These are phyloP conservation scores for Alosa sapidissima DNA, from an alignment of 2,797 vertebrate species.

Conservation along the genomic window DNA sequence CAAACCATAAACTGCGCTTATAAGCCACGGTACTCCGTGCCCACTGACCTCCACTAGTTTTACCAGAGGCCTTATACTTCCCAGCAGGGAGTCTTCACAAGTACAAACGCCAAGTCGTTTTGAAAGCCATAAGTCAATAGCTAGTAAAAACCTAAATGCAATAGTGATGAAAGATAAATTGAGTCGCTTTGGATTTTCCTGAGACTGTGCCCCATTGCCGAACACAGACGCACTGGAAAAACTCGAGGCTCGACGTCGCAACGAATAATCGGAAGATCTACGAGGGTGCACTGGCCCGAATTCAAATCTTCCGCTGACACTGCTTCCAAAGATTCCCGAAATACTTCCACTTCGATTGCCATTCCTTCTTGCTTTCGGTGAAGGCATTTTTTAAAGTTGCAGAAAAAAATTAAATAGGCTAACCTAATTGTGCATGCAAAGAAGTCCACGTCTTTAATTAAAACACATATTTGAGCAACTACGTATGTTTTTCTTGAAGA, in stretches of 20 bases:
- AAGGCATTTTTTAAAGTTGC: slow-evolving; percentile 58
- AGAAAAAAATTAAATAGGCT: neutral
- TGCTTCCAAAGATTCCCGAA: slow-evolving; percentile 44
- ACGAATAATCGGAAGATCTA: slow-evolving; percentile 67
- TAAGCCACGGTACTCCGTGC: slow-evolving; percentile 84
- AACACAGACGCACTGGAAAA: slow-evolving; percentile 55
- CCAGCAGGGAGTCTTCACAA: slow-evolving; percentile 83
- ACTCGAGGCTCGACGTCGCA: slow-evolving; percentile 72
- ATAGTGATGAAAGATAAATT: slow-evolving; percentile 73
- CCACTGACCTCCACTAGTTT: slow-evolving; percentile 88
- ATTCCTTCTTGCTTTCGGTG: slow-evolving; percentile 57
- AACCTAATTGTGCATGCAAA: neutral
- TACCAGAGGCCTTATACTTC: slow-evolving; percentile 83
- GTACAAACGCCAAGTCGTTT: slow-evolving; percentile 89
- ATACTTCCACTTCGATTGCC: slow-evolving; percentile 58
- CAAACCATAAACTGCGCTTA: slow-evolving; percentile 80
- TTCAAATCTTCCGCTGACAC: slow-evolving; percentile 58
- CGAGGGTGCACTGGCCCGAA: slow-evolving; percentile 61
- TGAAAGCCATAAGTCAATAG: slow-evolving; percentile 88
- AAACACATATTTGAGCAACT: slow-evolving; percentile 20
- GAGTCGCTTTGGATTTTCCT: slow-evolving; percentile 38
- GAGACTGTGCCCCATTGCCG: slow-evolving; percentile 11
- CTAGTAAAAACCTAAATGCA: slow-evolving; percentile 81
- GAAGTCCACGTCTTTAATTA: slow-evolving; percentile 29
- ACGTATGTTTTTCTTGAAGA: neutral